Conservation (phyloP, 2,797 vertebrate genomes). For the Masticophis lateralis region DNA sequence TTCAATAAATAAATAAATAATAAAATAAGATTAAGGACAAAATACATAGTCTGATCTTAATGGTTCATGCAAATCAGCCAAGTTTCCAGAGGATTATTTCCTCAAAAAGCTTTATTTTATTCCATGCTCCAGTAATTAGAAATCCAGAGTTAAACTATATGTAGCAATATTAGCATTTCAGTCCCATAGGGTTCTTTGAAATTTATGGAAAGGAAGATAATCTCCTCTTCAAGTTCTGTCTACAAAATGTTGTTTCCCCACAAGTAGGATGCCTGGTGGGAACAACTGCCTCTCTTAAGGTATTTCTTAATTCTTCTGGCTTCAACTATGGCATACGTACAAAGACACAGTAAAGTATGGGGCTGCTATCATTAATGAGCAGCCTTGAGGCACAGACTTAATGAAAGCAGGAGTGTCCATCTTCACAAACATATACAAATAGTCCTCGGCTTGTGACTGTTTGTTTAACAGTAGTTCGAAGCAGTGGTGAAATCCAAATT, state of each 20-base stretch:
- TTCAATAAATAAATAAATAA: background rate
- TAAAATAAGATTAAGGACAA: background rate
- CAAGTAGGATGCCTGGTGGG: background rate
- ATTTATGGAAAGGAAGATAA: background rate
- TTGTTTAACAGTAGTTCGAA: too few relatives aligned
- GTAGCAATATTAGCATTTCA: background rate
- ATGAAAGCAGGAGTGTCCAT: background rate
- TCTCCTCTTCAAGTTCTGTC: background rate
- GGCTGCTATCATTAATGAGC: background rate
- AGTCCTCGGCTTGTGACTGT: too few relatives aligned
- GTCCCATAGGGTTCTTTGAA: background rate
- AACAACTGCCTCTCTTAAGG: background rate
- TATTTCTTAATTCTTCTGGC: too few relatives aligned
- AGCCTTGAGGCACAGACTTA: background rate
- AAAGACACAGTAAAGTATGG: background rate
- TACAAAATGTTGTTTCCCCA: background rate
- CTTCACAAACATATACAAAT: background rate
- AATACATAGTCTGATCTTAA: background rate
- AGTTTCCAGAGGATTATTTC: background rate
- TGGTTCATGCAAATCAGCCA: background rate
- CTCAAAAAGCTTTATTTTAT: background rate
- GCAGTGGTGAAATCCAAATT: too few relatives aligned
- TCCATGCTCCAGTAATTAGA: background rate
- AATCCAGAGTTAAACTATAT: background rate
- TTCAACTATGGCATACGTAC: background rate